Evolutionary conservation across 23 tunicate genomes (phyloP), one percentile per base, ranked within the genome.

Genomic region (Corella eumyota): DNA sequence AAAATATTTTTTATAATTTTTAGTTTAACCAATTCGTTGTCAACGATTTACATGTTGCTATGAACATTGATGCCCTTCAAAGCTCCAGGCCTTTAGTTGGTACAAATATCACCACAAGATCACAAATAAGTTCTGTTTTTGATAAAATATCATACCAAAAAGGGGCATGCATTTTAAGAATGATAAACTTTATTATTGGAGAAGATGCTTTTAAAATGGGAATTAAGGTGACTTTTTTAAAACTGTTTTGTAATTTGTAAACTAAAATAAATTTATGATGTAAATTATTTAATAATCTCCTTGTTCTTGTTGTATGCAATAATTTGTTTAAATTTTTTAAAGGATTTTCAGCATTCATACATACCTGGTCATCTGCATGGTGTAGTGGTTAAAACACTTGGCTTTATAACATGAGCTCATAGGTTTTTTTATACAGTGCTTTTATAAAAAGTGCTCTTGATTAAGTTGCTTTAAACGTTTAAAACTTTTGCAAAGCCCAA

Each of bases 41-140:
- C 19, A 56, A 30, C 26, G 93, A 83, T 56, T 36, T 83, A 15
- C 81, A 75, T 22, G 32, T 32, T 25, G 93, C 93, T 37, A 25
- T 83, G 38, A 30, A 37, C 1, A 72, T 68, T 17, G 93, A 83
- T 57, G 83, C 60, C 4, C 58, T 83, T 25, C 50, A 55, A 17
- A 65, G 82, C 25, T 83, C 93, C 11, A 78, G 80, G 32, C 82
- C 93, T 11, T 52, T 83, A 2, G 82, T 83, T 22, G 68, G 61
- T 2, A 34, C 55, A 32, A 67, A 60, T 25, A 68, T 83, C 7
- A 26, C 24, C 30, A 68, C 72, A 15, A 48, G 47, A 30, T 71
- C 25, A 3, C 60, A 74, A 34, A 83, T 83, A 19, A 56, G 34
- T 0, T 76, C 72, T 1, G 32, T 67, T 47, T 83, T 83, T 61